Base-by-base conservation (phyloP, 2,888 invertebrate genomes). In the Netelia melanura region DNA sequence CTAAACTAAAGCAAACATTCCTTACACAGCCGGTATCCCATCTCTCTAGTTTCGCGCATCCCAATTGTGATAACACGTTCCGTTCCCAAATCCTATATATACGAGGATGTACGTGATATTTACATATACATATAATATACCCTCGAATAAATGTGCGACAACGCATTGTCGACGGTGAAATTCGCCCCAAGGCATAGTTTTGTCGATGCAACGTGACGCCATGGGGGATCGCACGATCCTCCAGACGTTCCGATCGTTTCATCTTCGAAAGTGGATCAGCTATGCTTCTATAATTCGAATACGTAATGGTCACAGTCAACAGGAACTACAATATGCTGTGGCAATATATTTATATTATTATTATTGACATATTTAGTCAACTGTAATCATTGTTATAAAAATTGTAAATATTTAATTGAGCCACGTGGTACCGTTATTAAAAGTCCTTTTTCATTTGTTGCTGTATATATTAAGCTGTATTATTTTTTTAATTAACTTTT, bases 1-100 rank as follows among this genome's bases (percentile, higher is more conserved):
- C 84, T 86, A 85, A 88, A 88, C 88, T 89, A 90, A 88, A 87
- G 81, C 87, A 89, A 90, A 90, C 88, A 89, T 88, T 88, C 87
- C 87, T 86, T 78, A 84, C 84, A 62, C 77, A 77, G 78, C 74
- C 67, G 58, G 68, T 80, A 74, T 70, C 70, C n/a, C 38, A 58
- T 62, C 82, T 25, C 54, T 68, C 70, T 83, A 71, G 84, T 84
- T 88, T 54, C 52, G 54, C 84, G 75, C 75, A 68, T 86, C 48
- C 83, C 85, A 88, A 88, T 89, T 88, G 89, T 86, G 88, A 89
- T 89, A 89, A 89, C 86, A 84, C 77, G 74, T 72, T 17, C 17
- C 74, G 87, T 84, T 86, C 65, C 61, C 74, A 64, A 78, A 85
- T 77, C 62, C 56, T 74, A 54, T 54, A 78, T 17, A 52, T 14